Evolutionary conservation across 2,888 invertebrate species (phyloP).

Genomic region (Exephanes ischioxanthus): DNA sequence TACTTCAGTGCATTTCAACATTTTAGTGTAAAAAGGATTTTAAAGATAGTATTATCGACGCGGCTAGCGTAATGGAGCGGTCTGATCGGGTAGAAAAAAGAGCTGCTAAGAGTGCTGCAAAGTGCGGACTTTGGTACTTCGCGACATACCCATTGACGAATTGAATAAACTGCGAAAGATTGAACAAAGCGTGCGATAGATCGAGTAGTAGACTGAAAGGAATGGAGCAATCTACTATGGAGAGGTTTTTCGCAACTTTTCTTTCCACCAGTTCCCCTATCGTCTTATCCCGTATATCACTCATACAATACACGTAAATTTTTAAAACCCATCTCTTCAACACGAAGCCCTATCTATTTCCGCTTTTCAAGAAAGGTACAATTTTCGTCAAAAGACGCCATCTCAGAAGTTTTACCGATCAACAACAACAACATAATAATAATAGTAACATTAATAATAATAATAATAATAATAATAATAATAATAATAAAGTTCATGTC

Average conservation of each 20-base stretch:
- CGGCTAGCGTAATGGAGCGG: no score
- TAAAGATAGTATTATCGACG: no score
- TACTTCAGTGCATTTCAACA: no score
- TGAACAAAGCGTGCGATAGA: not conserved
- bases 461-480: no score
- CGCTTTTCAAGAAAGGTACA: not conserved
- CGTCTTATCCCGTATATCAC: slow-evolving; percentile 3
- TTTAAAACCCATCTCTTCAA: slow-evolving; percentile 11
- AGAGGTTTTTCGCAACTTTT: not conserved
- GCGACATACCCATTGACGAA: not conserved
- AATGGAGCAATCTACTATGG: not conserved
- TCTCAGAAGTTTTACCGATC: not conserved
- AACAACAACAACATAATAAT: not conserved
- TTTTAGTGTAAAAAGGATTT: no score
- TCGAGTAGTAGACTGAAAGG: not conserved
- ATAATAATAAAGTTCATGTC: no score
- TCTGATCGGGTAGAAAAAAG: no score
- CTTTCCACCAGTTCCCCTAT: not conserved
- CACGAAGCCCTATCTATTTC: not conserved
- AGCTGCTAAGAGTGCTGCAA: no score
- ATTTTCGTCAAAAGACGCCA: not conserved
- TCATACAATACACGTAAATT: not conserved
- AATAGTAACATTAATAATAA: no score
- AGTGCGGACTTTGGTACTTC: not conserved
- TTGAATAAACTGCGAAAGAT: not conserved